These are phyloP conservation scores for Platygyra sinensis DNA, from an alignment of 64 coral and sea anemone species.

Conservation along the genomic window DNA sequence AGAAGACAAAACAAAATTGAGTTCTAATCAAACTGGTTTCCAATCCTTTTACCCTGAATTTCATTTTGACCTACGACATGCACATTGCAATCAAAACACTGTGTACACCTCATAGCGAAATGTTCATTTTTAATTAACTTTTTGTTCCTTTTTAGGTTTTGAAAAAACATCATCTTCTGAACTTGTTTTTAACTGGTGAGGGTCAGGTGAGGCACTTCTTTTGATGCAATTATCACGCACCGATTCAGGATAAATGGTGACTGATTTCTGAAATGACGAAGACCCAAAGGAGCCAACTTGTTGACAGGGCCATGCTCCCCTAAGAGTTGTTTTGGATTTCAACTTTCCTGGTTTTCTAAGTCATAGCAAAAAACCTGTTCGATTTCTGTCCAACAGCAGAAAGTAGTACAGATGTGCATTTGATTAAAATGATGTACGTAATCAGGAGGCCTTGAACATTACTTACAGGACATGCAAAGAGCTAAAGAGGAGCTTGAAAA, in stretches of 20 bases:
- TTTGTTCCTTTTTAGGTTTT: constrained; percentile 50
- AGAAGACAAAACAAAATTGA: no score
- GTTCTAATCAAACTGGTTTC: no score
- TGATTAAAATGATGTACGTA: neutral
- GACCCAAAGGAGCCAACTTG: no score
- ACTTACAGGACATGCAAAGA: constrained; percentile 53
- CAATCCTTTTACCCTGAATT: no score
- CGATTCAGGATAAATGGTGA: no score
- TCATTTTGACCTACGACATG: no score
- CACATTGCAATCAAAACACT: neutral
- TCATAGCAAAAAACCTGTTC: no score
- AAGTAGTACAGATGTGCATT: no score
- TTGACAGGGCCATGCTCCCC: no score
- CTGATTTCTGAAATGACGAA: no score
- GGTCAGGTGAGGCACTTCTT: constrained; percentile 59
- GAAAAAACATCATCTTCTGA: constrained; percentile 73
- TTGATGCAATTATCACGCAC: no score
- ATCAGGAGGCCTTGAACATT: neutral
- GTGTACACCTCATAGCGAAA: neutral
- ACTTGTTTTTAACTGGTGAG: constrained; percentile 90
- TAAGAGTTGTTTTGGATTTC: neutral
- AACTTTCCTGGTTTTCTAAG: neutral
- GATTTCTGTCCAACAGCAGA: no score
- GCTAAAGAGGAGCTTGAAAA: constrained; percentile 59
- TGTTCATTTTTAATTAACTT: neutral